Conservation (phyloP, 2,797 vertebrate species). For the Amblyraja radiata region DNA sequence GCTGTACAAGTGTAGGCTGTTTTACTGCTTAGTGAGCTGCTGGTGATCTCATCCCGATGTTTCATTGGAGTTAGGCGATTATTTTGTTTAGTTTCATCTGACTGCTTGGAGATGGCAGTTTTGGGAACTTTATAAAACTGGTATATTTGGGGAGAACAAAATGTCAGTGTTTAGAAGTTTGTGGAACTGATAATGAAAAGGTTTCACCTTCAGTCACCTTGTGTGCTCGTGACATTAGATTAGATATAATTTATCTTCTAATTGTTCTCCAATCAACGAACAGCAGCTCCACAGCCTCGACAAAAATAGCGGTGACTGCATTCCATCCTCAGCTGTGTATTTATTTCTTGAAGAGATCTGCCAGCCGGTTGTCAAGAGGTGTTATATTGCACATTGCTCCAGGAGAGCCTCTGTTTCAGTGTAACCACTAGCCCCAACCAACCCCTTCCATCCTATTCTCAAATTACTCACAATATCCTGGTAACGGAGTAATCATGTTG, state of each 20-base stretch:
- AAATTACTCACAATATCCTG: constrained; percentile 9
- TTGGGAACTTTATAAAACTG: neutral
- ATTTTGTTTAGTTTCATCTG: neutral
- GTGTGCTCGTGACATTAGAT: neutral
- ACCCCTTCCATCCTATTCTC: neutral
- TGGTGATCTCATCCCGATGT: neutral
- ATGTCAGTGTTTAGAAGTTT: neutral
- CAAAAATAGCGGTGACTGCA: constrained; percentile 49
- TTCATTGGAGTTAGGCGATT: neutral
- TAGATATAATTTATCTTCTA: constrained; percentile 17
- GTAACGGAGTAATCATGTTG: neutral
- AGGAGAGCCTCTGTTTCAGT: neutral
- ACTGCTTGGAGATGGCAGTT: neutral
- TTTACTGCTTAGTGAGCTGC: neutral
- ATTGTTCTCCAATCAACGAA: constrained; percentile 30
- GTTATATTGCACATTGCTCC: constrained; percentile 31
- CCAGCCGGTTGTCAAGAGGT: constrained; percentile 20
- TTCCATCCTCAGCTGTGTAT: constrained; percentile 40
- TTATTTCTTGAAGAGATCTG: constrained; percentile 34
- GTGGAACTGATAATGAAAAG: neutral
- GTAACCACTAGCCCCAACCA: neutral
- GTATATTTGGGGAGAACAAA: neutral
- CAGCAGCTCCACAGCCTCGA: constrained; percentile 15
- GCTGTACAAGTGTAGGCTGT: neutral
- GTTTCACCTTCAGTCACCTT: constrained; percentile 22